Conservation (phyloP, 2,113 vertebrate genomes). For the Todiramphus chloris region DNA sequence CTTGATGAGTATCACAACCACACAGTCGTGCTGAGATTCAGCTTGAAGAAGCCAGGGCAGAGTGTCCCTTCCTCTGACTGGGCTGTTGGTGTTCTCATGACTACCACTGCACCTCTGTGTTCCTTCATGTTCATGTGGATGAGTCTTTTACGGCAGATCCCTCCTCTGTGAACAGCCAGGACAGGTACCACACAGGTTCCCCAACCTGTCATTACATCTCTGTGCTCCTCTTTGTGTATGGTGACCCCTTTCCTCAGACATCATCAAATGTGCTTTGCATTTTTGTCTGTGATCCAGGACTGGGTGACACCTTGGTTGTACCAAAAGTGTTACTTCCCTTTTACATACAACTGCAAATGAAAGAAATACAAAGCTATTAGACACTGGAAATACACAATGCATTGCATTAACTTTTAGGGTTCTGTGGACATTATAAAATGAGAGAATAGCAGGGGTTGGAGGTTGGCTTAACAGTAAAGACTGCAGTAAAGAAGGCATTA, state of each 20-base stretch:
- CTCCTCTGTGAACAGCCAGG: background rate
- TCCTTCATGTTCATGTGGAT: background rate
- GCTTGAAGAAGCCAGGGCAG: background rate
- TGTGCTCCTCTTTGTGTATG: background rate
- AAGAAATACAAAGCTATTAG: background rate
- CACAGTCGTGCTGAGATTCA: background rate
- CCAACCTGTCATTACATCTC: background rate
- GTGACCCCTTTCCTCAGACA: background rate
- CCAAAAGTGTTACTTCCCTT: background rate
- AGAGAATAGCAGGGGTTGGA: too few species aligned
- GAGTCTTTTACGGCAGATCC: background rate
- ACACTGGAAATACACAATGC: background rate
- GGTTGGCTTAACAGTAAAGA: too few species aligned
- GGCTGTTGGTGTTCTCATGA: background rate
- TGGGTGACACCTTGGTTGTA: background rate
- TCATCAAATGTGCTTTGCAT: background rate
- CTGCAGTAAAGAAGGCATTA: too few species aligned
- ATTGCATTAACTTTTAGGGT: background rate
- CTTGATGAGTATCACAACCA: background rate
- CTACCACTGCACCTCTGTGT: fast-evolving
- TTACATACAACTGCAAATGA: background rate
- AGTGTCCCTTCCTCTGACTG: background rate
- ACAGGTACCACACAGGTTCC: background rate
- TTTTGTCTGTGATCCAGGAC: background rate
- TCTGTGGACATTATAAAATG: background rate